phyloP scores from a whole-genome alignment of 2,797 vertebrate genomes.

The Muraenolepis orangiensis region DNA sequence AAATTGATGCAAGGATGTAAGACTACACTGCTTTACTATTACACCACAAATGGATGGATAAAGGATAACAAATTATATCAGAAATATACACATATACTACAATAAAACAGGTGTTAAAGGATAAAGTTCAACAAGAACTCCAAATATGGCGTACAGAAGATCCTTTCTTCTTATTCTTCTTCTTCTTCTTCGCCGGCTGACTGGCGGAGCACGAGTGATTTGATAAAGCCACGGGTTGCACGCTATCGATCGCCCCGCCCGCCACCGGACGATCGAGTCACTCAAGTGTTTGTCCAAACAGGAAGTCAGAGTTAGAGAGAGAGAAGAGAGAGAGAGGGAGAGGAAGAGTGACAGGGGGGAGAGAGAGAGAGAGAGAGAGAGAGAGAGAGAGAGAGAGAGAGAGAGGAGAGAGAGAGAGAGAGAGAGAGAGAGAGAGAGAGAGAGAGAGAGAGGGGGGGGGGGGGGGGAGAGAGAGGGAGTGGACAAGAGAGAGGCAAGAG shows the following conservation, averaged over 20 bases:
- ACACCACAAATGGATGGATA: no score
- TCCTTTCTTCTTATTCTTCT: constrained; percentile 28
- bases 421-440: background rate
- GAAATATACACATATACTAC: no score
- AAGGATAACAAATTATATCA: no score
- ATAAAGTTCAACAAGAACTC: no score
- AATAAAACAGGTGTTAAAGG: no score
- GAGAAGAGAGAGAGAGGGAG: constrained; percentile 31
- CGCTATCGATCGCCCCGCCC: constrained; percentile 64
- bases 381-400: constrained; percentile 2
- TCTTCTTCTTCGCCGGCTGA: constrained; percentile 39
- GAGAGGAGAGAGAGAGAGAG: background rate
- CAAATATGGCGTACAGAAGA: no score
- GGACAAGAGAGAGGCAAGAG: constrained; percentile 2
- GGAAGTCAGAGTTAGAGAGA: constrained; percentile 35
- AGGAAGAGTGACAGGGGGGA: background rate
- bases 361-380: background rate
- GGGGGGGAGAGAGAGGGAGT: constrained; percentile 1
- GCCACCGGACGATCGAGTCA: constrained; percentile 39
- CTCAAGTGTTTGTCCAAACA: constrained; percentile 66
- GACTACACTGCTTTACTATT: no score
- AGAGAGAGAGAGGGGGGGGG: background rate
- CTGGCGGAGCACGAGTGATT: constrained; percentile 64
- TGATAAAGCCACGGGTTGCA: constrained; percentile 56
- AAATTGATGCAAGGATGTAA: no score